Base-by-base conservation (phyloP, 2,113 vertebrate genomes). In the Rhombomys opimus region DNA sequence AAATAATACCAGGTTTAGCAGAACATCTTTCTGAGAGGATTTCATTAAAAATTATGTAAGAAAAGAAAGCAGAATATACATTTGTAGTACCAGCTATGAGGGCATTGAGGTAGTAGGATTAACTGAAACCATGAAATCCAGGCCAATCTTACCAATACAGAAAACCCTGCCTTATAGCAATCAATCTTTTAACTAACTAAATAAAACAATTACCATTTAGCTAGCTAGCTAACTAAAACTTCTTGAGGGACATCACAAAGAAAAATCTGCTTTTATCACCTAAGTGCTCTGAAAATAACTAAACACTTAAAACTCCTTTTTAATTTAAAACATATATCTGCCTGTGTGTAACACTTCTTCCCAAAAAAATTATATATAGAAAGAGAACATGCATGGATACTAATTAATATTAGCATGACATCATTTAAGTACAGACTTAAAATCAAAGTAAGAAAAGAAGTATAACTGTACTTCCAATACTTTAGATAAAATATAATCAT, bases 341-440 rank as follows among this genome's bases (percentile, higher is more conserved):
- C 46, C 52, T 81, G 1, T 50, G 14, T 32, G 18, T 46, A 52
- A 41, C 0, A 52, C 4, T 77, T 80, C 46, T 13, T 2, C 35
- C 35, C 35, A 20, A 27, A 13, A 88, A 84, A 77, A 7, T 25
- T 11, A 81, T 76, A 9, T 68, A 73, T 50, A 9, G 41, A 63
- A 72, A 87, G 1, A 92, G 32, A 92, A 52, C 6, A 65, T 32
- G 68, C 5, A 50, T 72, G 11, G 1, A 38, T 38, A 78, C 57
- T 63, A 80, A 92, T n/a, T 63, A 80, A 92, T n/a, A 13, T 65
- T 96, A 27, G 1, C 38, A 8, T 85, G 52, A 65, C 1, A 63
- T 59, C 80, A n/a, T 38, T 78, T 87, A 93, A 86, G 86, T 35
- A 32, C 4, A 89, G 93, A 93, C 91, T 82, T 95, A 89, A 32